A percentile compares a stretch with the other conserved stretches of the same genome.
These are phyloP conservation scores for Chionis minor DNA, from an alignment of 2,113 vertebrate genomes.

Conservation along the genomic window DNA sequence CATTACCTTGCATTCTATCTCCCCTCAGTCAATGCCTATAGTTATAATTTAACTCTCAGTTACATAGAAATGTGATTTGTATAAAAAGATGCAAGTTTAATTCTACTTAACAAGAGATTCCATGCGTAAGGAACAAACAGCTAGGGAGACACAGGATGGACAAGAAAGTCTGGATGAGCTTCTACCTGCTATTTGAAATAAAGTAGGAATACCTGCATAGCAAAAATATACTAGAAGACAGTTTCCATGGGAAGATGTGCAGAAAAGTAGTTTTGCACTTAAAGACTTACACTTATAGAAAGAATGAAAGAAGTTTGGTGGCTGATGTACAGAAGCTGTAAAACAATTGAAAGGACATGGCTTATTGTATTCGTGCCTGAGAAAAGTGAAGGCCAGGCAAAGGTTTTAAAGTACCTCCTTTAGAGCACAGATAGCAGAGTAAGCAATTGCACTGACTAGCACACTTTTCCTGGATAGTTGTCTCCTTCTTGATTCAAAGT, in stretches of 20 bases:
- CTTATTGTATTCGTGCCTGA: not conserved
- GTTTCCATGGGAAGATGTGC: not conserved
- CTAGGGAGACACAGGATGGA: not conserved
- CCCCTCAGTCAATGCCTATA: not conserved
- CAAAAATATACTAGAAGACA: not conserved
- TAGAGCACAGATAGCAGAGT: not conserved
- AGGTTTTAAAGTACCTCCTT: not conserved
- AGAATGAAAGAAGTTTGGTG: not conserved
- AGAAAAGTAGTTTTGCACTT: not conserved
- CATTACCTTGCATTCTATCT: not conserved
- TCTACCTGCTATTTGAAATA: not conserved
- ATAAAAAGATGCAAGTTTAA: not conserved
- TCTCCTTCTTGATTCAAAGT: not conserved
- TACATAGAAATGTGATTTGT: not conserved
- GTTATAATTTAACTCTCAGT: not conserved
- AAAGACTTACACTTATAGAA: not conserved
- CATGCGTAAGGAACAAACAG: accelerated
- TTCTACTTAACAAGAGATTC: not conserved
- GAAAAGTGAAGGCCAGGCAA: not conserved
- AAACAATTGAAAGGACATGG: not conserved
- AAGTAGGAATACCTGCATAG: not conserved
- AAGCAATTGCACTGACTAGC: not conserved
- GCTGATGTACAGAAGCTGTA: not conserved
- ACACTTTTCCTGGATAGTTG: not conserved
- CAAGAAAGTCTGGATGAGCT: not conserved